Evolutionary conservation across 2,888 invertebrate species (phyloP).

Genomic region (Prosopocoilus inquinatus): DNA sequence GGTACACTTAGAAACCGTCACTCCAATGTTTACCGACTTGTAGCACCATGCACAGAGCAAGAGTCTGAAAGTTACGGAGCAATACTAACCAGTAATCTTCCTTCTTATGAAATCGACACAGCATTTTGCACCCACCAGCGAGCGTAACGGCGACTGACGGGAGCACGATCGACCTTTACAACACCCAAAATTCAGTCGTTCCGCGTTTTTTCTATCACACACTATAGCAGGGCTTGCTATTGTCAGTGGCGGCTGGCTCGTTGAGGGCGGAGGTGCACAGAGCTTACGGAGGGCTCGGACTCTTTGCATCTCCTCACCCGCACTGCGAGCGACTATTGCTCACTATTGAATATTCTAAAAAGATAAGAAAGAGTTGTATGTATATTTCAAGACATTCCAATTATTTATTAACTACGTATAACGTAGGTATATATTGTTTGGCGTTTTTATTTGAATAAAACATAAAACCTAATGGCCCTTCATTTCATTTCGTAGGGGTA

Average conservation of each 20-base stretch:
- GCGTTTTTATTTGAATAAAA: slow-evolving; percentile 51
- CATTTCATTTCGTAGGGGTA: too few relatives aligned
- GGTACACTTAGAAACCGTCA: slow-evolving; percentile 37
- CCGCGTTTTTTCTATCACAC: slow-evolving; percentile 28
- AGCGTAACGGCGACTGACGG: slow-evolving; percentile 35
- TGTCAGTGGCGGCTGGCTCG: slow-evolving; percentile 49
- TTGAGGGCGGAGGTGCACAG: slow-evolving; percentile 39
- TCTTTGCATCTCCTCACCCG: slow-evolving; percentile 38
- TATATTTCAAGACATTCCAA: slow-evolving; percentile 47
- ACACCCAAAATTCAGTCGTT: slow-evolving; percentile 18
- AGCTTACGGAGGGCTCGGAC: slow-evolving; percentile 35
- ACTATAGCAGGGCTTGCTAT: slow-evolving; percentile 40
- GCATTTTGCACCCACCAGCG: slow-evolving; percentile 29
- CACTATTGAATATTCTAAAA: slow-evolving; percentile 53
- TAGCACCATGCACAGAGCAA: slow-evolving; percentile 48
- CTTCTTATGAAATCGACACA: slow-evolving; percentile 41
- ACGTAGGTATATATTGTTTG: slow-evolving; percentile 52
- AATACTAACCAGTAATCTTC: slow-evolving; percentile 41
- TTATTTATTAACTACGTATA: slow-evolving; percentile 47
- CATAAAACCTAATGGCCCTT: slow-evolving; percentile 16
- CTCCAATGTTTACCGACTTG: slow-evolving; percentile 44
- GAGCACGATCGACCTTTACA: slow-evolving; percentile 25
- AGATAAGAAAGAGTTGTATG: slow-evolving; percentile 50
- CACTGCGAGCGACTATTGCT: slow-evolving; percentile 51
- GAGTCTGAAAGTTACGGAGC: slow-evolving; percentile 46